Evolutionary conservation across 2,797 vertebrate species (phyloP).

Genomic region (Pangasius krempfi): DNA sequence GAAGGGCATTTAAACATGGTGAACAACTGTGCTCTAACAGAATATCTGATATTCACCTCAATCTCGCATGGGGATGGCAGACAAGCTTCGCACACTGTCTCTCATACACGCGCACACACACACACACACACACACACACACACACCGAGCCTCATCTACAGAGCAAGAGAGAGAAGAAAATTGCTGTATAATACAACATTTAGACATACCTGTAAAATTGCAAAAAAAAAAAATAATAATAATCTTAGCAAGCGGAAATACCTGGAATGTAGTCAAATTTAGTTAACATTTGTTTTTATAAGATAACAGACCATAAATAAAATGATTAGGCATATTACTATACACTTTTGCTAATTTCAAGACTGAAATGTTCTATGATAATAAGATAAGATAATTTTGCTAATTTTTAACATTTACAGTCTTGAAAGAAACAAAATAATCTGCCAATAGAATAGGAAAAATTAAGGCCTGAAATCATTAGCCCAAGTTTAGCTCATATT

Average conservation of each 20-base stretch:
- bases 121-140: not conserved
- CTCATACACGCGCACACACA: not conserved
- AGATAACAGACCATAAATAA: not conserved
- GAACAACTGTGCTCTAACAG: constrained; percentile 17
- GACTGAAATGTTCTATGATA: not conserved
- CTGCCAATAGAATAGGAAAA: not conserved
- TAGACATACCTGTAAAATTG: not conserved
- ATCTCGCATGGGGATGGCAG: constrained; percentile 36
- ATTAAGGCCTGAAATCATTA: not conserved
- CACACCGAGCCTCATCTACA: not conserved
- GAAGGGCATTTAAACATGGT: constrained; percentile 22
- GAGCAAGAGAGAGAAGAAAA: not conserved
- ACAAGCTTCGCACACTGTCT: constrained; percentile 10
- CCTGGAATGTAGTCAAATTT: not conserved
- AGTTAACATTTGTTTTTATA: not conserved
- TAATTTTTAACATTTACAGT: not conserved
- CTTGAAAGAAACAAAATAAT: not conserved
- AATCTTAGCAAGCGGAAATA: not conserved
- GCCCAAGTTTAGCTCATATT: not conserved
- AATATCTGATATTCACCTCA: constrained; percentile 22
- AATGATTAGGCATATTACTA: not conserved
- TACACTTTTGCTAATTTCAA: not conserved
- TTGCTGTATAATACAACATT: not conserved
- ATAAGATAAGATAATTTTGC: not conserved
- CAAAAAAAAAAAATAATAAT: not conserved